Evolutionary conservation across 1,140 invertebrate species (phyloP).

Genomic region (Plutomurus gul): DNA sequence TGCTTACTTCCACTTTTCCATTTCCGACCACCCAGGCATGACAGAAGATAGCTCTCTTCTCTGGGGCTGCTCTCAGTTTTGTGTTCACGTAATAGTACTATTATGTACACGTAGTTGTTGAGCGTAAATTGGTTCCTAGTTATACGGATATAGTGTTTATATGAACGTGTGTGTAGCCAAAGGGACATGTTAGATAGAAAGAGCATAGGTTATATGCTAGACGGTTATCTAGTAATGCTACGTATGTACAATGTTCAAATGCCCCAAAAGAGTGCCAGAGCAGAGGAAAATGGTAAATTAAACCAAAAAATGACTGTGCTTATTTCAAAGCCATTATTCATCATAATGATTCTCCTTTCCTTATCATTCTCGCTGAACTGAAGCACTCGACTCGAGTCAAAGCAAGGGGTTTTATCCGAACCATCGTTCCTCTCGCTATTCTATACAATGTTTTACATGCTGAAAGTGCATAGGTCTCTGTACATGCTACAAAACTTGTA

Average conservation of each 20-base stretch:
- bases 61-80: no score
- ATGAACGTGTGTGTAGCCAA: background rate
- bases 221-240: background rate
- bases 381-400: background rate
- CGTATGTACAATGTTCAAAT: conserved; percentile 13
- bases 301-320: conserved; percentile 41
- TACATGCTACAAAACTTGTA: background rate
- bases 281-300: conserved; percentile 21
- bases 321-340: conserved; percentile 38
- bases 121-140: no score
- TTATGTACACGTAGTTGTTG: no score
- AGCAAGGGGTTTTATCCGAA: background rate
- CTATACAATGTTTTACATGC: no score
- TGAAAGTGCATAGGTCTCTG: no score
- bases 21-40: conserved; percentile 42
- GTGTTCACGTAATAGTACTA: no score
- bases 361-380: background rate
- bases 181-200: background rate
- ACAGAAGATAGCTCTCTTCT: no score
- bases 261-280: conserved; percentile 15
- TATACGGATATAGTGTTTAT: background rate
- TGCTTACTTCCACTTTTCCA: conserved; percentile 41
- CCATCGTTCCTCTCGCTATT: background rate
- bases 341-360: conserved; percentile 27
- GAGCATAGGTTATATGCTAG: background rate